Conservation (phyloP, 2,797 vertebrate genomes). For the Lutjanus argentimaculatus region DNA sequence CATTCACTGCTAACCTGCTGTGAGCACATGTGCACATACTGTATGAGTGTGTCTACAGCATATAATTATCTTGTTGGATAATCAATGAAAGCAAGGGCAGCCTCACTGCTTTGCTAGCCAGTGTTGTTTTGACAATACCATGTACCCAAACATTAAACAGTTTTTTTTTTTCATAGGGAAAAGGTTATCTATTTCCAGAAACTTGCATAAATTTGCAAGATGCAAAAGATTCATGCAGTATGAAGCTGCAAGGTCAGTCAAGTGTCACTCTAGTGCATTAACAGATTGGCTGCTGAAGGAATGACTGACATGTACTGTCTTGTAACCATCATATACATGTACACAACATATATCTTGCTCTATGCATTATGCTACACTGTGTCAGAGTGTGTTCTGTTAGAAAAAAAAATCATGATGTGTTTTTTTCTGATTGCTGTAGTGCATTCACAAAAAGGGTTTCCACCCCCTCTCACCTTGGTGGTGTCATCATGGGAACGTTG, state of each 20-base stretch:
- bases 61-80: slow-evolving; percentile 20
- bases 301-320: neutral
- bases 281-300: slow-evolving; percentile 10
- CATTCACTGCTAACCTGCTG: slow-evolving; percentile 3
- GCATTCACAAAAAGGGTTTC: neutral
- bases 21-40: slow-evolving; percentile 1
- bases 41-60: neutral
- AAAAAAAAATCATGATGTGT: neutral
- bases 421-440: neutral
- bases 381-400: neutral
- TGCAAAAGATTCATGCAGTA: neutral
- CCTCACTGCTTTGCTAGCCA: slow-evolving; percentile 10
- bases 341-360: neutral
- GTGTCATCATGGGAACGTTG: slow-evolving; percentile 98
- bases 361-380: neutral
- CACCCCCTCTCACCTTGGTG: slow-evolving; percentile 89
- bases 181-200: neutral
- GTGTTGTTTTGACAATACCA: neutral
- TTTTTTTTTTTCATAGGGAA: neutral
- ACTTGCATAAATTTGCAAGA: neutral
- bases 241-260: slow-evolving; percentile 7
- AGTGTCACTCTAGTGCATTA: slow-evolving; percentile 27
- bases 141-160: neutral
- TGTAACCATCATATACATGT: neutral
- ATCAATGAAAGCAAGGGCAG: slow-evolving; percentile 9